Evolutionary conservation across 2,888 invertebrate species (phyloP), one percentile per base, ranked within the genome.

Genomic region (Aphelenchoides bicaudatus): DNA sequence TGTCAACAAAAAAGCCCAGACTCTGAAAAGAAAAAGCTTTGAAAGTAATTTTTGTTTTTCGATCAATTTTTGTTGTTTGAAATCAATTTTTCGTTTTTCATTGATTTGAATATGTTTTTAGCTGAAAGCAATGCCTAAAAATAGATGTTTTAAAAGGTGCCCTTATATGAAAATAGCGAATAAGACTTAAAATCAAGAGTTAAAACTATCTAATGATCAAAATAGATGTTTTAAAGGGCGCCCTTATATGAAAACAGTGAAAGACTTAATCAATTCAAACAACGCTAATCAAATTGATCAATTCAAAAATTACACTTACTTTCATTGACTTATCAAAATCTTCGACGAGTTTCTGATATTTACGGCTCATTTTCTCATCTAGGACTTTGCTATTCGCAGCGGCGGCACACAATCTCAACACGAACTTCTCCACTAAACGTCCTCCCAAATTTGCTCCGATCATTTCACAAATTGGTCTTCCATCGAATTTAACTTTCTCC

Each of bases 21-120:
- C 65, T 57, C 61, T 61, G 23, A 47, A 66, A 43, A 59, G 6
- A 37, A 23, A 59, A 34, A 34, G 34, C 16, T 34, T 34, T 34
- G 13, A 13, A 34, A n/a, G 34, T 34, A n/a, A 34, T 13, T 34
- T 34, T 34, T 34, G 16, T 34, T n/a, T n/a, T n/a, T n/a, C n/a
- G n/a, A n/a, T n/a, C n/a, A n/a, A n/a, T n/a, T n/a, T n/a, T n/a
- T n/a, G n/a, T n/a, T n/a, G n/a, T n/a, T n/a, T n/a, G n/a, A n/a
- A n/a, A n/a, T n/a, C n/a, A n/a, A n/a, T n/a, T n/a, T n/a, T n/a
- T n/a, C n/a, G n/a, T n/a, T n/a, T n/a, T n/a, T n/a, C n/a, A n/a
- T n/a, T n/a, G n/a, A n/a, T n/a, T n/a, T n/a, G n/a, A n/a, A n/a
- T n/a, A n/a, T n/a, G n/a, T n/a, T n/a, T n/a, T n/a, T n/a, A n/a